Conservation (phyloP, 2,888 invertebrate species). For the Megamerina dolium region DNA sequence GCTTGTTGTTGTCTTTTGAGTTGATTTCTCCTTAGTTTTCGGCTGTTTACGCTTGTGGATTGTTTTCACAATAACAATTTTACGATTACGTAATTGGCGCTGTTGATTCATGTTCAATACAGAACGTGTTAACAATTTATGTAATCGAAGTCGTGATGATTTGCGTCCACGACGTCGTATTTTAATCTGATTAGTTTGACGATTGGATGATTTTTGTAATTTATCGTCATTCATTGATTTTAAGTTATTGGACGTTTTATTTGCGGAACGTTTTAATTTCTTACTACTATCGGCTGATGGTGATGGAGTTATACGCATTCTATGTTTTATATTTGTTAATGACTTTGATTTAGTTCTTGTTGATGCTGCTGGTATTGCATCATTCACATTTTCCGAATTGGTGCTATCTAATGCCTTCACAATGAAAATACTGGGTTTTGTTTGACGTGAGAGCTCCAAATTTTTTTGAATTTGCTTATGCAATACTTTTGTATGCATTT, state of each 20-base stretch:
- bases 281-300: too few relatives aligned
- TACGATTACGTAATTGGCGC: slow-evolving; percentile 35
- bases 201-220: too few relatives aligned
- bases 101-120: slow-evolving; percentile 28
- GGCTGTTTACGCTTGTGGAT: slow-evolving; percentile 13
- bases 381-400: too few relatives aligned
- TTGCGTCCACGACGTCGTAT: too few relatives aligned
- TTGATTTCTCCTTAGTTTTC: background rate
- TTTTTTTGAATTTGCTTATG: slow-evolving; percentile 28
- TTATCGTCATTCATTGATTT: too few relatives aligned
- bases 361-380: background rate
- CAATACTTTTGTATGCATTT: slow-evolving; percentile 16
- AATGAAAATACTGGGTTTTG: slow-evolving; percentile 41
- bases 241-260: too few relatives aligned
- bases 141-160: too few relatives aligned
- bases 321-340: background rate
- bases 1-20: background rate
- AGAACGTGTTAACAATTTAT: slow-evolving; percentile 32
- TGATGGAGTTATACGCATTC: too few relatives aligned
- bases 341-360: background rate
- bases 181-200: too few relatives aligned
- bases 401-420: slow-evolving; percentile 27
- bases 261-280: too few relatives aligned
- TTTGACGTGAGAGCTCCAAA: slow-evolving; percentile 36
- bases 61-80: slow-evolving; percentile 31